Evolutionary conservation across 2,797 vertebrate genomes (phyloP).

Genomic region (Siniperca obscura): DNA sequence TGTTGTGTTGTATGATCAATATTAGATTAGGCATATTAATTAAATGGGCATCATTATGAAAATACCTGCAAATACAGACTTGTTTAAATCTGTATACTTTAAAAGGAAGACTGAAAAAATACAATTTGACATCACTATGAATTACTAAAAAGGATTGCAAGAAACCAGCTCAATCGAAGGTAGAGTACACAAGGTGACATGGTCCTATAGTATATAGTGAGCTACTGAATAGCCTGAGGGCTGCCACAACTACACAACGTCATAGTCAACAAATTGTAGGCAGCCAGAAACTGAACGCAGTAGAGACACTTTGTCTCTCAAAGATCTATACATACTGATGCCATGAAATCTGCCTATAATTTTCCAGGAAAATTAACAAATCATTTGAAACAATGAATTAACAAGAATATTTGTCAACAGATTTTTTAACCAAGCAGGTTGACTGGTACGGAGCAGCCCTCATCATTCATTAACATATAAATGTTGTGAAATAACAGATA

Average conservation of each 20-base stretch:
- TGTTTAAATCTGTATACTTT: conserved; percentile 57
- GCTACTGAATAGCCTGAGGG: conserved; percentile 35
- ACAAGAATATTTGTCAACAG: conserved; percentile 1
- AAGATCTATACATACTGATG: background rate
- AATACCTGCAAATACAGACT: conserved; percentile 74
- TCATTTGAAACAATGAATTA: background rate
- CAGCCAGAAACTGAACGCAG: conserved; percentile 10
- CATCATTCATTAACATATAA: conserved; percentile 61
- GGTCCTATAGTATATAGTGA: conserved; percentile 21
- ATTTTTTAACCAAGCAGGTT: conserved; percentile 7
- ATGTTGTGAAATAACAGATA: conserved; percentile 61
- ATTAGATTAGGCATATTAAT: conserved; percentile 55
- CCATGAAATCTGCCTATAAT: conserved; percentile 3
- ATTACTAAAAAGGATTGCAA: conserved; percentile 53
- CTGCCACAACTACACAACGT: conserved; percentile 29
- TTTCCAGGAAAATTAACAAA: background rate
- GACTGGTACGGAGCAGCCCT: conserved; percentile 28
- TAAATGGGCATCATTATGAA: conserved; percentile 65
- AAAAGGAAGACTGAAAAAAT: conserved; percentile 72
- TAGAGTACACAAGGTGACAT: conserved; percentile 52
- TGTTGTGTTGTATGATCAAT: conserved; percentile 50
- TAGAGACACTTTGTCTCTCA: background rate
- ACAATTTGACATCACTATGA: conserved; percentile 69
- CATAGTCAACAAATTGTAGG: conserved; percentile 2
- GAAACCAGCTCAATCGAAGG: conserved; percentile 56